Conservation (phyloP, 2,797 vertebrate species). For the Labeo calbasu region DNA sequence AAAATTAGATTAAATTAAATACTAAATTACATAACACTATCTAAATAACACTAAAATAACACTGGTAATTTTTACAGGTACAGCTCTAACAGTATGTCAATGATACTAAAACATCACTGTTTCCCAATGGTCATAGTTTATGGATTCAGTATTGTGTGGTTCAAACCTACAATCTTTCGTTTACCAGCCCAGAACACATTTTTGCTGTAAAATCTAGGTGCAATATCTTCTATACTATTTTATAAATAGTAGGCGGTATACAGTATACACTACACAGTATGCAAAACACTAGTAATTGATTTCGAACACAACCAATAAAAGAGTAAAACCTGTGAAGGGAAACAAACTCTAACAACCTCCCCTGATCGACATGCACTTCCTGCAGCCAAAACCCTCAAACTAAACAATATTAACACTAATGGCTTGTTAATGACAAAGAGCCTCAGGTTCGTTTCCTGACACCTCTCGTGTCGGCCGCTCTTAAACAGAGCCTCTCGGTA, state of each 20-base stretch:
- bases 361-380: constrained; percentile 12
- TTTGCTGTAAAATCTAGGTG: neutral
- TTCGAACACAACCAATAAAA: neutral
- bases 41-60: too few relatives aligned
- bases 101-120: too few relatives aligned
- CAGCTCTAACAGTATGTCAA: too few relatives aligned
- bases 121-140: neutral
- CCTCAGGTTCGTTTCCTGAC: constrained; percentile 50
- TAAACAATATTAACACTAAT: constrained; percentile 37
- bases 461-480: constrained; percentile 53
- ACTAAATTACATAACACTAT: neutral
- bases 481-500: constrained; percentile 61
- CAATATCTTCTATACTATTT: neutral
- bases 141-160: neutral
- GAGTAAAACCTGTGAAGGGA: neutral
- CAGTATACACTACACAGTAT: neutral
- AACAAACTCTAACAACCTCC: neutral
- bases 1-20: neutral
- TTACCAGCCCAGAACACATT: neutral
- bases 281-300: neutral
- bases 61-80: neutral
- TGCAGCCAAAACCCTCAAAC: constrained; percentile 12
- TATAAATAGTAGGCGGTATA: neutral
- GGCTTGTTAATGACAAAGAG: constrained; percentile 58
- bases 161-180: neutral